Evolutionary conservation across 2,797 vertebrate species (phyloP), one percentile per base, ranked within the genome.

Genomic region (Danionella dracula): DNA sequence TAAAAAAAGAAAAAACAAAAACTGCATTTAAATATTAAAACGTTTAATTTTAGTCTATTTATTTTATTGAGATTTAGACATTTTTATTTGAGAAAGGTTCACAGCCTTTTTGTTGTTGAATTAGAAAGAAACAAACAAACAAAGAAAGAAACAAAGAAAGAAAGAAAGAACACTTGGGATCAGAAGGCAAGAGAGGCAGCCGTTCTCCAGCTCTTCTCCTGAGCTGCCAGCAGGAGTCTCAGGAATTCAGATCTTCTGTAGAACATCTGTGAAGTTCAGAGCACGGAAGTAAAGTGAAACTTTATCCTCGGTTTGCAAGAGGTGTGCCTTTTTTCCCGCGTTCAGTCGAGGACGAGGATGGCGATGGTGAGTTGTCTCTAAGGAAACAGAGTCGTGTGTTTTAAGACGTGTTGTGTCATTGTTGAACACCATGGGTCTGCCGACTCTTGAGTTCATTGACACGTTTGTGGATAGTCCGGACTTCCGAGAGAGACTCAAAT

Each of bases 371-470:
- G 49, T n/a, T 20, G 48, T 53, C 9, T 40, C 4, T 48, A 41
- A 29, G 56, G 38, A 46, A 55, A 19, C 17, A 29, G 8, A 8
- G 16, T 45, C 5, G n/a, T 8, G 4, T 31, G 31, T 38, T 41
- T 31, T 23, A 37, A 12, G 16, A 46, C 15, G 15, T 31, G 40
- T 37, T 55, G 17, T 42, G 40, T 21, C 21, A 44, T 38, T 11
- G 11, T n/a, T 23, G 73, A 70, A 27, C 23, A 27, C 71, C 61
- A 98, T 97, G 95, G 95, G 94, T 85, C 84, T 98, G 46, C 95
- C 95, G 62, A 94, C 95, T 56, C 78, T 98, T 84, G 95, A 98
- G 89, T 97, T 98, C 80, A 98, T 93, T 38, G 95, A 98, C 62
- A 95, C 94, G 61, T 92, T 92, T 75, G 82, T 96, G 87, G 95